Base-by-base conservation (phyloP, 2,888 invertebrate genomes). In the Malthinus flaveolus region DNA sequence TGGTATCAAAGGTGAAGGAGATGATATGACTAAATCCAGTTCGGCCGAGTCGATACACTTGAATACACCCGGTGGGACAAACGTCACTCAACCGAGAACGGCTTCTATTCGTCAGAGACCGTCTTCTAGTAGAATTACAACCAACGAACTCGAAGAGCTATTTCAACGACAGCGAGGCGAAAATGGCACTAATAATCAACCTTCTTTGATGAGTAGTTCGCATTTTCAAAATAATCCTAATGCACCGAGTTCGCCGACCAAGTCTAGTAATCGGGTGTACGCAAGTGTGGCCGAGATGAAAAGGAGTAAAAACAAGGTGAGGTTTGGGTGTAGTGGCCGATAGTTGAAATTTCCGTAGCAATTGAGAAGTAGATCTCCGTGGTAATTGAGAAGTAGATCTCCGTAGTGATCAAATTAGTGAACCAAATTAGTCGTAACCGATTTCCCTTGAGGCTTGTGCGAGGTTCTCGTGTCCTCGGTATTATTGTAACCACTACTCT, bases 221-320 rank as follows among this genome's bases (percentile, higher is more conserved):
- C 87, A 90, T 51, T 90, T 89, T 75, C 89, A 89, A 81, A 82
- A 83, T 64, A 83, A 80, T 82, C 49, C 82, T 81, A 70, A 87
- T 87, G 56, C 88, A 0, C 87, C 57, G 7, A 71, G 66, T 66
- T 89, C 89, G 7, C 89, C 90, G 5, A 86, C 89, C 53, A 84
- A 84, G 68, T 12, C 52, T 7, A 80, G 85, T 47, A 81, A 81
- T 33, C 80, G 88, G 59, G 94, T 95, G 35, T 96, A 95, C 79
- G 93, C 94, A 42, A 95, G 95, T 74, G 95, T 95, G 39, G 93
- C 95, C 0, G 95, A 96, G 78, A 95, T 96, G 96, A 96, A 96
- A 78, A 85, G 96, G 54, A 85, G 84, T 66, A 89, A 90, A 77
- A 88, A 84, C 67, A 89, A 87, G 83, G 59, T 62, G 34, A 52